A percentile compares a stretch with the other conserved stretches of the same genome.
Conservation (phyloP, 1,140 invertebrate genomes). For the Zelostemma sp. region DNA sequence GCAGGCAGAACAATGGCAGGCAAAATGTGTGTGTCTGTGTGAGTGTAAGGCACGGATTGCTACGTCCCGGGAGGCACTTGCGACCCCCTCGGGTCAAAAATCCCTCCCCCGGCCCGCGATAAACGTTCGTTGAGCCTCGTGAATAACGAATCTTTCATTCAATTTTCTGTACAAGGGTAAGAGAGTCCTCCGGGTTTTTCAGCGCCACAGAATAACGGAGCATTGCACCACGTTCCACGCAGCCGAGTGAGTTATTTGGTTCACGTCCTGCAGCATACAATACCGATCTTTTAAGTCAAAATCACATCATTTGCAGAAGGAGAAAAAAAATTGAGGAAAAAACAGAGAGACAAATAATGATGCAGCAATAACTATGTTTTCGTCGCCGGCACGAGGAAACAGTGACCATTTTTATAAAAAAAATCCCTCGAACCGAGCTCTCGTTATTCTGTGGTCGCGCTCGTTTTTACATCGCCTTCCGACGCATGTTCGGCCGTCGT, state of each 20-base stretch:
- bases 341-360: constrained; percentile 50
- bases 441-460: constrained; percentile 67
- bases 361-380: constrained; percentile 70
- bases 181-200: too few relatives aligned
- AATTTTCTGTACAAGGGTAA: constrained; percentile 6
- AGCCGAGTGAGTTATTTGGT: constrained; percentile 61
- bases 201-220: constrained; percentile 14
- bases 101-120: neutral
- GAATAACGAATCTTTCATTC: neutral
- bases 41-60: constrained; percentile 61
- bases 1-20: constrained; percentile 51
- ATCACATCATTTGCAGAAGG: constrained; percentile 39
- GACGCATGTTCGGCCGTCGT: constrained; percentile 9
- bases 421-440: constrained; percentile 47
- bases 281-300: constrained; percentile 58
- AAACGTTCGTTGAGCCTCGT: neutral
- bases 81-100: constrained; percentile 44
- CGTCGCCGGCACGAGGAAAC: constrained; percentile 59
- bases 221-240: constrained; percentile 42
- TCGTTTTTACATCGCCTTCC: constrained; percentile 12
- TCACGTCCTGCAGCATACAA: constrained; percentile 69
- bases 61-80: constrained; percentile 13
- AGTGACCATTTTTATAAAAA: constrained; percentile 70
- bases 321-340: constrained; percentile 20
- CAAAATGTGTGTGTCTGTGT: constrained; percentile 53